Conservation (phyloP, 2,797 vertebrate species). For the Silurus aristotelis region DNA sequence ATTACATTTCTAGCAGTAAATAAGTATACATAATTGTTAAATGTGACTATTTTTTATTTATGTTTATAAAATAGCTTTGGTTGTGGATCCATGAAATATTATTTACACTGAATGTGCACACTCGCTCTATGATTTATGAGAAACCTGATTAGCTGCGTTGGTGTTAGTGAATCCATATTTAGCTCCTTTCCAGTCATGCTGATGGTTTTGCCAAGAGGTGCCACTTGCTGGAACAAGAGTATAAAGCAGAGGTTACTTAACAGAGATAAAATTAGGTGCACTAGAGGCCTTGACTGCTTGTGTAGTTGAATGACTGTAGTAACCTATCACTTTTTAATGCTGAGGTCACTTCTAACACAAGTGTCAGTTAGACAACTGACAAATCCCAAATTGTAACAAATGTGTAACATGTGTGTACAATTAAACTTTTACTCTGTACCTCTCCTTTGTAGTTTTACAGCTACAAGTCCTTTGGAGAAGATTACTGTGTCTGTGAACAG, state of each 20-base stretch:
- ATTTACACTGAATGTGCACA: neutral
- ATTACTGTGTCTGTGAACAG: constrained; percentile 41
- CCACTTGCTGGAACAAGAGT: constrained; percentile 33
- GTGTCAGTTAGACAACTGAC: neutral
- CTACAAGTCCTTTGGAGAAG: constrained; percentile 10
- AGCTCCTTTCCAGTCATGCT: constrained; percentile 20
- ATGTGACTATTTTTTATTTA: neutral
- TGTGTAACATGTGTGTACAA: neutral
- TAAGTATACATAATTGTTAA: neutral
- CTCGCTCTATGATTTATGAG: neutral
- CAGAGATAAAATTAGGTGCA: constrained; percentile 13
- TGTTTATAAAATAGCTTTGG: neutral
- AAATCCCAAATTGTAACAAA: neutral
- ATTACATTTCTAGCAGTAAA: neutral
- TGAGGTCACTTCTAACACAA: neutral
- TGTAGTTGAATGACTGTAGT: neutral
- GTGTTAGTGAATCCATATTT: constrained; percentile 22
- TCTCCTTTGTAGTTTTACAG: neutral
- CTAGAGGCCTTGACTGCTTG: neutral
- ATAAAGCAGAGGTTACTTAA: constrained; percentile 61
- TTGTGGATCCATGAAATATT: neutral
- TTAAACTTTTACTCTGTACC: neutral
- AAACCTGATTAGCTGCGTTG: neutral
- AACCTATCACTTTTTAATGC: neutral
- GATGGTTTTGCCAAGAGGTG: constrained; percentile 44